Conservation (phyloP, 1,140 invertebrate species). For the Drosophila littoralis region DNA sequence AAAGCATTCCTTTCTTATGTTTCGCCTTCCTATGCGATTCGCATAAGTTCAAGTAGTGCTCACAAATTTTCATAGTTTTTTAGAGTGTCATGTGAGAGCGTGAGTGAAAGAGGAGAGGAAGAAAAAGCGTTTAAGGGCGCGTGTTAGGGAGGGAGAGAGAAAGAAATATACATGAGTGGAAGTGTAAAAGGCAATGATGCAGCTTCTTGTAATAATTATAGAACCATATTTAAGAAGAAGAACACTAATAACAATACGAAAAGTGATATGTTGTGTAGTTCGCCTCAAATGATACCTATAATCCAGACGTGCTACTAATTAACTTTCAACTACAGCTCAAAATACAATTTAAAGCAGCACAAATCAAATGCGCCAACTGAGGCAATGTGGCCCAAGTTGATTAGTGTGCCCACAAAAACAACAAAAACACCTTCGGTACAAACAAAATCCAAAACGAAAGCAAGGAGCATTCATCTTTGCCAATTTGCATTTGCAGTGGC, state of each 20-base stretch:
- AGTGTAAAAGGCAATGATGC: too few relatives aligned
- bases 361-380: slow-evolving; percentile 2
- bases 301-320: background rate
- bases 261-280: background rate
- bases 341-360: background rate
- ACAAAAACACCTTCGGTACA: slow-evolving; percentile 13
- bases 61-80: background rate
- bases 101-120: background rate
- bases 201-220: too few relatives aligned
- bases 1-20: slow-evolving; percentile 23
- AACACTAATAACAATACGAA: too few relatives aligned
- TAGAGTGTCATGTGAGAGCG: background rate
- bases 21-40: background rate
- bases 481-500: slow-evolving; percentile 68
- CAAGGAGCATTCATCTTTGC: slow-evolving; percentile 54
- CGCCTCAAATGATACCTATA: background rate
- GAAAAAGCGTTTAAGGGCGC: background rate
- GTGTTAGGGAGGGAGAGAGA: background rate
- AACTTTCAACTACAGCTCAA: background rate
- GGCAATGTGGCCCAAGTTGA: slow-evolving; percentile 12
- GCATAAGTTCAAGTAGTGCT: slow-evolving; percentile 1
- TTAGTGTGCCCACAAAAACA: slow-evolving; percentile 18
- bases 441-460: slow-evolving; percentile 36
- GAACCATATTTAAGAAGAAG: too few relatives aligned
- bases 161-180: background rate